These are phyloP conservation scores for Tyria jacobaeae DNA, from an alignment of 2,888 invertebrate genomes.

Conservation along the genomic window DNA sequence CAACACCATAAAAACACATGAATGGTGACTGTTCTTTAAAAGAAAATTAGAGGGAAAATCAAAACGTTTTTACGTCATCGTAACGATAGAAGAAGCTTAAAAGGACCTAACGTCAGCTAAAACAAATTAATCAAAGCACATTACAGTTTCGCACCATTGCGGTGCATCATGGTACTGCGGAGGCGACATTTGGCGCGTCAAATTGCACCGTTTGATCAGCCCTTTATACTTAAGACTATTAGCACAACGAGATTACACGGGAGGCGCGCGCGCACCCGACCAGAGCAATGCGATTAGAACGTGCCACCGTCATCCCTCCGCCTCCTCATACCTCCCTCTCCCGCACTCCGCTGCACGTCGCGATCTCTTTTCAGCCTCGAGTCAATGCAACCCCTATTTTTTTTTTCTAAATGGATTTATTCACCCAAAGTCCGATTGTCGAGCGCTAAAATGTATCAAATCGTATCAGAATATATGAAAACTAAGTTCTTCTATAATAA, in stretches of 20 bases:
- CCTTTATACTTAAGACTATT: constrained; percentile 84
- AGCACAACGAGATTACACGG: constrained; percentile 80
- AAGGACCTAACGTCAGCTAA: not conserved
- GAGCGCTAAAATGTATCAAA: constrained; percentile 48
- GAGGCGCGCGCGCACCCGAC: constrained; percentile 76
- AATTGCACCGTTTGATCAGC: constrained; percentile 80
- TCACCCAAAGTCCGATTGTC: constrained; percentile 45
- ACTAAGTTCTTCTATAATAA: not conserved
- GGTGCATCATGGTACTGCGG: constrained; percentile 21
- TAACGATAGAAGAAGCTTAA: too few relatives aligned
- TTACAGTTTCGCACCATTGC: not conserved
- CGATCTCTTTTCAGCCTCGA: constrained; percentile 34
- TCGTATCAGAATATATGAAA: not conserved
- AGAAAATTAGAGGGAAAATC: too few relatives aligned
- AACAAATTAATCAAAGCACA: not conserved
- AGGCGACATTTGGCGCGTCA: constrained; percentile 79
- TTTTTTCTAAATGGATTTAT: constrained; percentile 70
- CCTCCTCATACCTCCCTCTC: constrained; percentile 6
- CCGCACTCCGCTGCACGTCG: constrained; percentile 23
- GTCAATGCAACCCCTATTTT: constrained; percentile 57
- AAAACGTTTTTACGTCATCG: too few relatives aligned
- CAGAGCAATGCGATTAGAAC: constrained; percentile 74
- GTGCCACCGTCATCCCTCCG: constrained; percentile 45
- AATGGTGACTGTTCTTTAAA: too few relatives aligned
- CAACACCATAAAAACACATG: too few relatives aligned